A percentile compares a stretch with the other conserved stretches of the same genome.
Evolutionary conservation across 1,140 invertebrate genomes (phyloP).

Genomic region (Lasioglossum albipes): DNA sequence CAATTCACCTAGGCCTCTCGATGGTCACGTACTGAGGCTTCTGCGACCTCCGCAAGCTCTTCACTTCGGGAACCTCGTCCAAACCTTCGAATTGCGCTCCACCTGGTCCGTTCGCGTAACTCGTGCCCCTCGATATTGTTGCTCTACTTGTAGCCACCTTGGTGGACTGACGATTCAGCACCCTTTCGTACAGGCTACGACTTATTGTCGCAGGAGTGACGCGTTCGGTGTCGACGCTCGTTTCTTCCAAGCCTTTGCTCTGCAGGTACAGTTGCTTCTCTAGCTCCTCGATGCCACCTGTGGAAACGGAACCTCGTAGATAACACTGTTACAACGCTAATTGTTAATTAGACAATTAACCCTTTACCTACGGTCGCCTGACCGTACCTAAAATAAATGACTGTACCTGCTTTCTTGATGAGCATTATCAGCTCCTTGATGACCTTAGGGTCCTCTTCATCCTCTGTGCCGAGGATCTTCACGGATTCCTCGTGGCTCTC

Average conservation of each 20-base stretch:
- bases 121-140: constrained; percentile 40
- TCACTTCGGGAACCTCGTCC: constrained; percentile 80
- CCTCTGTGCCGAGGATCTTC: constrained; percentile 49
- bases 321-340: too few relatives aligned
- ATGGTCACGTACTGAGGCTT: constrained; percentile 85
- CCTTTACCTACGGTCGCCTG: too few relatives aligned
- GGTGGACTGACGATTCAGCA: constrained; percentile 80
- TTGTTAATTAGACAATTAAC: too few relatives aligned
- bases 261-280: constrained; percentile 87
- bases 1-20: constrained; percentile 75
- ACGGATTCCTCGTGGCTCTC: constrained; percentile 24
- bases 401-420: constrained; percentile 88
- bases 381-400: too few relatives aligned
- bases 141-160: constrained; percentile 36
- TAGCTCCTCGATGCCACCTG: constrained; percentile 89
- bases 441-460: constrained; percentile 89
- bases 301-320: neutral
- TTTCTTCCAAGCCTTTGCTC: constrained; percentile 75
- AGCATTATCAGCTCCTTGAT: constrained; percentile 91
- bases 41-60: constrained; percentile 80
- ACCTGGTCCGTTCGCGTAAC: constrained; percentile 75
- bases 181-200: constrained; percentile 87
- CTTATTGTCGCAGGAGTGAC: constrained; percentile 83
- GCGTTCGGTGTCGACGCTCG: constrained; percentile 56
- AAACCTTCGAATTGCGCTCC: constrained; percentile 88